Evolutionary conservation across 1,140 invertebrate species (phyloP).

Genomic region (Drosophila triauraria): DNA sequence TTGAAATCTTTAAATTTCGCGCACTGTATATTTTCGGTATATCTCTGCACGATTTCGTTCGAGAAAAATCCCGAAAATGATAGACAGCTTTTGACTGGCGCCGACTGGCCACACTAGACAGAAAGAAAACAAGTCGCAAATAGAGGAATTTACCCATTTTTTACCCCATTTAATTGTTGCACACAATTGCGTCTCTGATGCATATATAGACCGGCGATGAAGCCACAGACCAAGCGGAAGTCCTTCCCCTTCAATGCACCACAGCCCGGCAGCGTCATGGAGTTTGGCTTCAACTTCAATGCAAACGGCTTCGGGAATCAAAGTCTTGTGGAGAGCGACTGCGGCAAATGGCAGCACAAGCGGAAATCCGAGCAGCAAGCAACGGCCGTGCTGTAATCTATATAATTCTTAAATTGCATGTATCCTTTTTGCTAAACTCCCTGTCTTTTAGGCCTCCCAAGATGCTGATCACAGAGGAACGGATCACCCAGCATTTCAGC

Average conservation of each 20-base stretch:
- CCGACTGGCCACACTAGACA: constrained; percentile 1
- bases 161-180: constrained; percentile 5
- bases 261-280: constrained; percentile 70
- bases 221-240: constrained; percentile 37
- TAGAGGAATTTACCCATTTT: constrained; percentile 11
- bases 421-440: background rate
- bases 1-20: background rate
- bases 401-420: too few relatives aligned
- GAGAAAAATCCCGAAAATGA: background rate
- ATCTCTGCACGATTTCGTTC: background rate
- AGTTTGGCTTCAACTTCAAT: constrained; percentile 63
- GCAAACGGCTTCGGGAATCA: constrained; percentile 31
- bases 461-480: constrained; percentile 92
- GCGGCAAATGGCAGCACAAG: constrained; percentile 67
- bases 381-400: constrained; percentile 58
- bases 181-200: constrained; percentile 6
- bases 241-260: constrained; percentile 69
- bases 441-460: constrained; percentile 87
- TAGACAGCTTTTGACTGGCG: background rate
- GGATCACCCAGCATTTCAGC: constrained; percentile 91
- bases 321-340: constrained; percentile 31
- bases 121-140: constrained; percentile 43
- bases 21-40: background rate
- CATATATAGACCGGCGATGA: constrained; percentile 19
- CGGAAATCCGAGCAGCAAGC: constrained; percentile 62